Conservation (phyloP, 2,888 invertebrate species). For the Cephonodes hylas region DNA sequence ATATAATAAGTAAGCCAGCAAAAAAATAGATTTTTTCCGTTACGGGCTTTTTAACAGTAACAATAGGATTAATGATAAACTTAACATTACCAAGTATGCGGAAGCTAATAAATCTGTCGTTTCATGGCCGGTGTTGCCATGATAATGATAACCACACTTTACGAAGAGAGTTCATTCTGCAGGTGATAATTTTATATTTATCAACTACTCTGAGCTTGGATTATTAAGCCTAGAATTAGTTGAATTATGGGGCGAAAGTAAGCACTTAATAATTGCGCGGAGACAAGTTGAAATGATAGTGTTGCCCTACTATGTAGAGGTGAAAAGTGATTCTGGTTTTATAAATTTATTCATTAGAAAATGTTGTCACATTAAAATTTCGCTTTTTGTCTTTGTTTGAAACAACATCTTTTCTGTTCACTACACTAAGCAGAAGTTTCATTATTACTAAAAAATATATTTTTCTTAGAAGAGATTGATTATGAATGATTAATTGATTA, state of each 20-base stretch:
- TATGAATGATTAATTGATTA: too few species aligned
- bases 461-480: too few species aligned
- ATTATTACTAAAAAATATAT: too few species aligned
- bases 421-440: too few species aligned
- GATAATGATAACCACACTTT: neutral
- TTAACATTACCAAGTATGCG: neutral
- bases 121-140: neutral
- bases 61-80: neutral
- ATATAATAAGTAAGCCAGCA: too few species aligned
- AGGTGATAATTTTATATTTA: conserved; percentile 2
- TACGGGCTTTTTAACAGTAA: neutral
- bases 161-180: neutral
- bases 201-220: neutral
- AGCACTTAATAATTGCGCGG: neutral
- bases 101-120: conserved; percentile 1
- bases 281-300: neutral
- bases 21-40: too few species aligned
- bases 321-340: neutral
- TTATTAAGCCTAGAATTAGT: neutral
- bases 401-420: too few species aligned
- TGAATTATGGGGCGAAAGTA: neutral
- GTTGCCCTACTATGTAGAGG: neutral
- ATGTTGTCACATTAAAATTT: neutral
- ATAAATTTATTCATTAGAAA: neutral
- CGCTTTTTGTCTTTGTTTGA: too few species aligned